Evolutionary conservation across 2,888 invertebrate species (phyloP), one percentile per base, ranked within the genome.

Genomic region (Phyllotreta striolata): DNA sequence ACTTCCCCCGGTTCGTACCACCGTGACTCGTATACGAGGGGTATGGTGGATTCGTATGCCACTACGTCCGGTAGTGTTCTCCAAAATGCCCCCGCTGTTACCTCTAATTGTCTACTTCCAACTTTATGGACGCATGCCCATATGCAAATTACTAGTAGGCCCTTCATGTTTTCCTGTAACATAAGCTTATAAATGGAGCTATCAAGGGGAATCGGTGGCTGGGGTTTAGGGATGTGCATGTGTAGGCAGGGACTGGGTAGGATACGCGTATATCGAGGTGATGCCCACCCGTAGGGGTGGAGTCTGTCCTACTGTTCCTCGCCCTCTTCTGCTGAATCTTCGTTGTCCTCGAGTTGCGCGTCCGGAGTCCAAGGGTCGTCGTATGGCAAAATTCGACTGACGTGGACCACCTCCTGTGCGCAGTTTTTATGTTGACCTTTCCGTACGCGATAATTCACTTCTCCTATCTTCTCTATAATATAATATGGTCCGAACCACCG

Each of bases 11-110:
- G 2, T 34, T 49, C 49, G 1, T 34, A 35, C 59, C 54, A 63
- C 35, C 10, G 6, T 39, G 49, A 47, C 43, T 62, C 14, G 37
- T 62, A 67, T 9, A 37, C 59, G 9, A 62, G 24, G 2, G 65
- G 62, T 9, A 67, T 59, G 0, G 59, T 59, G 10, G 68, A 62
- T 49, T 66, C 66, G 24, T 68, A 68, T 5, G 55, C 41, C 3
- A 60, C 55, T 3, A 60, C 52, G 34, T 66, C 55, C 41, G 68
- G 62, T 1, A 68, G 57, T 0, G 64, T 46, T 34, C 64, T 63
- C 68, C 68, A 68, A 43, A 44, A 68, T 6, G 68, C 66, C n/a
- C 63, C 63, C 1, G 24, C 24, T 24, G 24, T 24, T 24, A 24
- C 24, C 24, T 24, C 24, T 24, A 24, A 24, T 24, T 24, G 24